phyloP scores from a whole-genome alignment of 1,140 invertebrate genomes.

The Lepidotrigona ventralis region DNA sequence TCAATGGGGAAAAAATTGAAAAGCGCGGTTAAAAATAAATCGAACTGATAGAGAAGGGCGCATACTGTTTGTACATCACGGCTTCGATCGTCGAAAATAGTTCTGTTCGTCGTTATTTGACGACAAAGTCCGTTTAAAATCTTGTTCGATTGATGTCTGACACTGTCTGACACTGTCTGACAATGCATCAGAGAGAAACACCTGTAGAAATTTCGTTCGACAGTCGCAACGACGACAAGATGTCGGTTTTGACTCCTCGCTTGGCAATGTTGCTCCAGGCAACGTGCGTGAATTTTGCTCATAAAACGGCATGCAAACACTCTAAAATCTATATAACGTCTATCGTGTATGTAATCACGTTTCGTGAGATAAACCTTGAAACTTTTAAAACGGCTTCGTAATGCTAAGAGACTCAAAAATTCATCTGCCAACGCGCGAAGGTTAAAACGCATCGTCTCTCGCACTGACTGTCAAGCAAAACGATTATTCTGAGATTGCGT shows the following conservation, averaged over 20 bases:
- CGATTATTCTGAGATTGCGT: no score
- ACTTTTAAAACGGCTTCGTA: not conserved
- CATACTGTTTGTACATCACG: not conserved
- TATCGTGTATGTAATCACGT: not conserved
- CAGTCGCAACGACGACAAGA: not conserved
- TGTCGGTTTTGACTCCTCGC: not conserved
- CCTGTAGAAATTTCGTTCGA: not conserved
- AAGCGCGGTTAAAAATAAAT: not conserved
- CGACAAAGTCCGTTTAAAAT: not conserved
- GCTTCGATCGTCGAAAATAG: not conserved
- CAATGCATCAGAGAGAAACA: not conserved
- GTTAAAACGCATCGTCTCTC: not conserved
- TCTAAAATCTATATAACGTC: constrained; percentile 10
- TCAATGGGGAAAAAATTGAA: not conserved
- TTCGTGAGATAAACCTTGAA: not conserved
- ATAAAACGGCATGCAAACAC: not conserved
- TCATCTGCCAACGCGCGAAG: not conserved
- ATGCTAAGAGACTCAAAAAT: not conserved
- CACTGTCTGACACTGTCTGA: not conserved
- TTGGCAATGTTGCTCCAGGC: not conserved
- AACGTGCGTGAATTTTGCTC: not conserved
- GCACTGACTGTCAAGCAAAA: not conserved
- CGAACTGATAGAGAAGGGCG: constrained; percentile 19
- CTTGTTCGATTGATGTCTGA: not conserved
- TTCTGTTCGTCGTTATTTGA: not conserved